These are phyloP conservation scores for Vicugna pacos DNA, from an alignment of 2,113 vertebrate species.

Conservation along the genomic window DNA sequence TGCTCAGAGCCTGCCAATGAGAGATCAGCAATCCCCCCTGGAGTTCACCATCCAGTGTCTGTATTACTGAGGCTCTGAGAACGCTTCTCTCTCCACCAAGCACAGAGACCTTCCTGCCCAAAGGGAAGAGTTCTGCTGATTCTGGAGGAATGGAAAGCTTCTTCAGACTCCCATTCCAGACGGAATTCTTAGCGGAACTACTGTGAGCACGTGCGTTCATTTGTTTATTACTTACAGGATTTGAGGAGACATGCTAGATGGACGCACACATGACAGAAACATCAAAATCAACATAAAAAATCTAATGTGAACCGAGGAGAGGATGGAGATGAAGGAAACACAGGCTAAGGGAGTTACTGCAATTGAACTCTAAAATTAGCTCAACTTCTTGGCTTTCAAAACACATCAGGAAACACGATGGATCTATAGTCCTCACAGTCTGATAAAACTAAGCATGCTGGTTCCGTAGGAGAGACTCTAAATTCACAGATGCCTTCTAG, in stretches of 20 bases:
- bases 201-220: neutral
- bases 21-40: neutral
- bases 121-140: neutral
- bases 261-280: neutral
- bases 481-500: neutral
- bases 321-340: neutral
- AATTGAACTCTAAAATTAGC: neutral
- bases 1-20: neutral
- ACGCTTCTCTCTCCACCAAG: neutral
- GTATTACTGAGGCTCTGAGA: neutral
- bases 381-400: neutral
- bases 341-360: neutral
- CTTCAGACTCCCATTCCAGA: neutral
- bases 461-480: neutral
- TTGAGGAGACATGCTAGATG: neutral
- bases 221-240: neutral
- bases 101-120: neutral
- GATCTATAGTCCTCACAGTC: neutral
- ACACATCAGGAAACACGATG: neutral
- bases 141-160: neutral
- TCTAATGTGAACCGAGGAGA: neutral
- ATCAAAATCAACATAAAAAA: slow-evolving; percentile 45
- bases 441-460: neutral
- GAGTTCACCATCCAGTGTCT: neutral
- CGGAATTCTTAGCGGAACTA: neutral